These are phyloP conservation scores for Oreochromis tanganicae DNA, from an alignment of 2,113 vertebrate species.

Conservation along the genomic window DNA sequence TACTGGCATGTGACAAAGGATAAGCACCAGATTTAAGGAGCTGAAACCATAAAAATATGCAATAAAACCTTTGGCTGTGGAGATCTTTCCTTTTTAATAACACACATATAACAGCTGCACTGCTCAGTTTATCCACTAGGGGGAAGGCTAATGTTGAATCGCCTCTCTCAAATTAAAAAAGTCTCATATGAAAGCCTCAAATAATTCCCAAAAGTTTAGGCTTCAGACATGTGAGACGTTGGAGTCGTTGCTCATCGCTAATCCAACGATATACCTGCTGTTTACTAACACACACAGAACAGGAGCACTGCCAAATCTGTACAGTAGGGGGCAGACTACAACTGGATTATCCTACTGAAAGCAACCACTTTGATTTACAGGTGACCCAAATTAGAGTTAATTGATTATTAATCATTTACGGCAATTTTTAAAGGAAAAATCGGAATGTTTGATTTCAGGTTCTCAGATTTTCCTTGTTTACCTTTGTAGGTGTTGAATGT, in stretches of 20 bases:
- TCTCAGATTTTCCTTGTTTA: not conserved
- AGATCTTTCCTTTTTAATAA: not conserved
- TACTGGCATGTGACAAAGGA: not conserved
- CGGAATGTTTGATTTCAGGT: not conserved
- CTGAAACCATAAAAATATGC: not conserved
- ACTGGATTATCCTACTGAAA: not conserved
- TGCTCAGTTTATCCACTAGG: not conserved
- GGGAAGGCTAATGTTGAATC: not conserved
- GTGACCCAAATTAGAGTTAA: not conserved
- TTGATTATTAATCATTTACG: not conserved
- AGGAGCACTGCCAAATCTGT: not conserved
- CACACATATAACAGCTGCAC: not conserved
- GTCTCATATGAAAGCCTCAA: not conserved
- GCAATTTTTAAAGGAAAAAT: not conserved
- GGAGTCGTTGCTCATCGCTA: not conserved
- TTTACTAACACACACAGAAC: not conserved
- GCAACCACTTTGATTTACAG: not conserved
- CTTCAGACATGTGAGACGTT: not conserved
- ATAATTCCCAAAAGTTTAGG: not conserved
- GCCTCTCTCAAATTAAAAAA: not conserved
- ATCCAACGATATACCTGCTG: not conserved
- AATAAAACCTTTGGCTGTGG: not conserved
- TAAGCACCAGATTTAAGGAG: not conserved
- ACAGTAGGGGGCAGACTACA: not conserved
- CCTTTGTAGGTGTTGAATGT: not conserved